These are phyloP conservation scores for Heliothis subflexa DNA, from an alignment of 1,140 invertebrate genomes.

Conservation along the genomic window DNA sequence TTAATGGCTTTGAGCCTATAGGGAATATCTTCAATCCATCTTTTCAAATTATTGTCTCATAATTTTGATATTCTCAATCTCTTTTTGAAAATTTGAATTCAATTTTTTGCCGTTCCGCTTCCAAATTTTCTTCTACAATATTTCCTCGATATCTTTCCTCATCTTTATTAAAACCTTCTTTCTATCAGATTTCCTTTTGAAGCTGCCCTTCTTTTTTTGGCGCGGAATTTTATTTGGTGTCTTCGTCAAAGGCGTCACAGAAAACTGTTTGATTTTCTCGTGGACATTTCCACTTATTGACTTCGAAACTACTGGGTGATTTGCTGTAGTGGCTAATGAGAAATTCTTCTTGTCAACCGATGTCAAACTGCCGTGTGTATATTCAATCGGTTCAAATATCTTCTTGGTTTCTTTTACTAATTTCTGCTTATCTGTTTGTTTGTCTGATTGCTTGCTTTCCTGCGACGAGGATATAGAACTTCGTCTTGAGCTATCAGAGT, in stretches of 20 bases:
- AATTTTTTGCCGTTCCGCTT: background rate
- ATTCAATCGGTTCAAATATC: slow-evolving; percentile 68
- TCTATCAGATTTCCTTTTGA: slow-evolving; percentile 68
- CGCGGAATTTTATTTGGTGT: slow-evolving; percentile 60
- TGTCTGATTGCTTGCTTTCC: slow-evolving; percentile 58
- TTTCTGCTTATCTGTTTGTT: slow-evolving; percentile 52
- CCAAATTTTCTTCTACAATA: slow-evolving; percentile 51
- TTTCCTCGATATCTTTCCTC: slow-evolving; percentile 79
- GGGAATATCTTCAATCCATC: background rate
- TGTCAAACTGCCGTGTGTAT: slow-evolving; percentile 53
- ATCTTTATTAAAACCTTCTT: slow-evolving; percentile 72
- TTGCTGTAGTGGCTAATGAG: slow-evolving; percentile 47
- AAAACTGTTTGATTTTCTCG: slow-evolving; percentile 83
- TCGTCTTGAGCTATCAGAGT: slow-evolving; percentile 70
- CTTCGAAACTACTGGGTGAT: slow-evolving; percentile 65
- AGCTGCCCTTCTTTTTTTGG: slow-evolving; percentile 67
- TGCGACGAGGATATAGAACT: slow-evolving; percentile 70
- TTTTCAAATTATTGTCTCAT: slow-evolving; percentile 14
- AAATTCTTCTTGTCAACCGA: slow-evolving; percentile 61
- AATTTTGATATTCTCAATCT: background rate
- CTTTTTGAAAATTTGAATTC: background rate
- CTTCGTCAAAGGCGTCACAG: slow-evolving; percentile 64
- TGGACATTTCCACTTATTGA: slow-evolving; percentile 73
- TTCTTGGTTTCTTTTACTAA: slow-evolving; percentile 70
- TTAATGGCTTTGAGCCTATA: slow-evolving; percentile 50